These are phyloP conservation scores for Gastrophysa polygoni DNA, from an alignment of 2,888 invertebrate species.

Conservation along the genomic window DNA sequence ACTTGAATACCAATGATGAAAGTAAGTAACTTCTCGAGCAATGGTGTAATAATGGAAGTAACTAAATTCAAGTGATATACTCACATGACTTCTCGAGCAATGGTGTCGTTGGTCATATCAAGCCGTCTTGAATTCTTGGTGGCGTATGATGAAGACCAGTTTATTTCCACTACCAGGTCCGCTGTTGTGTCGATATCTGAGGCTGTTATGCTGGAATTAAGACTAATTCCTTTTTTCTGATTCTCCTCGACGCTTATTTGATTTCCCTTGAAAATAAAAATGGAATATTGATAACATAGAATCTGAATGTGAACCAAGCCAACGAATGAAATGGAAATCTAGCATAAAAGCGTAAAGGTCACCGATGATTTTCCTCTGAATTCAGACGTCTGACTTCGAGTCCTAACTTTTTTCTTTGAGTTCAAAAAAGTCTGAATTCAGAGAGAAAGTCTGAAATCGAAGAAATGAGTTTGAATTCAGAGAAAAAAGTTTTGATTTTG, in stretches of 20 bases:
- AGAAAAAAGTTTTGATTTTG: not conserved
- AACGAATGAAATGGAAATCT: too few species aligned
- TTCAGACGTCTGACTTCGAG: too few species aligned
- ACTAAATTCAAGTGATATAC: constrained; percentile 12
- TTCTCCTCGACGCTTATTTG: constrained; percentile 64
- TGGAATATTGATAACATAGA: not conserved
- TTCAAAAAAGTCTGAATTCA: too few species aligned
- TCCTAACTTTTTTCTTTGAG: too few species aligned
- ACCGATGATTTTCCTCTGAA: too few species aligned
- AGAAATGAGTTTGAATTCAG: too few species aligned
- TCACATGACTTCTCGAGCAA: constrained; percentile 23
- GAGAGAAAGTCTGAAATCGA: too few species aligned
- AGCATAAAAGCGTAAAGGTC: too few species aligned
- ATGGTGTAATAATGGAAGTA: too few species aligned
- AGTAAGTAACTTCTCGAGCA: too few species aligned
- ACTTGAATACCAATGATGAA: too few species aligned
- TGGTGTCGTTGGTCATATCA: constrained; percentile 30
- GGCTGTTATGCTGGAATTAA: constrained; percentile 60
- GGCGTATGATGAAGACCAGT: constrained; percentile 65
- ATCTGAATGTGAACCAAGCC: too few species aligned
- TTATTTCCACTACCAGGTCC: constrained; percentile 63
- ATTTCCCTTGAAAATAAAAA: constrained; percentile 30
- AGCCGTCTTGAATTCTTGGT: constrained; percentile 63
- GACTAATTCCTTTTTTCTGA: constrained; percentile 53
- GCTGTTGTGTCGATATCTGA: constrained; percentile 68